These are phyloP conservation scores for Corvus moneduloides DNA, from an alignment of 2,113 vertebrate species.

Conservation along the genomic window DNA sequence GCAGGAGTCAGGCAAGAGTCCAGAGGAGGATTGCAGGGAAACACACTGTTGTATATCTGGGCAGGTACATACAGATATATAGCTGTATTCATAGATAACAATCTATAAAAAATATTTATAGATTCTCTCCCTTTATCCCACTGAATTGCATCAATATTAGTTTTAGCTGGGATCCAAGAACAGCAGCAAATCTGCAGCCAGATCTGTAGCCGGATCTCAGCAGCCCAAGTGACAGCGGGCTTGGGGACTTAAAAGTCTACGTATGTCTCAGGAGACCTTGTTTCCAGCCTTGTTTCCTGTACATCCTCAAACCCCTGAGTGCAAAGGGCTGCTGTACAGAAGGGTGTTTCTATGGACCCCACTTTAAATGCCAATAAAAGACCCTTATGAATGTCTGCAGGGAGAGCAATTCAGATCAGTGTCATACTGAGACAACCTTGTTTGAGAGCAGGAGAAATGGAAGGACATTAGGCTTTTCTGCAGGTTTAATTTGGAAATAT, in stretches of 20 bases:
- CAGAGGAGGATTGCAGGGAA: neutral
- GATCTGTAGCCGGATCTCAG: neutral
- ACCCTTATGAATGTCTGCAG: neutral
- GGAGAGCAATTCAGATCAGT: neutral
- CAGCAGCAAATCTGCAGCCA: neutral
- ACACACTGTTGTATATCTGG: neutral
- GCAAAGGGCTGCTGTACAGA: neutral
- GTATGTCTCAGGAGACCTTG: neutral
- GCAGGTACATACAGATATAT: neutral
- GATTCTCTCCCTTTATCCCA: neutral
- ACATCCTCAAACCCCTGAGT: neutral
- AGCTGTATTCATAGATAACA: neutral
- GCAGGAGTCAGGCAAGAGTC: neutral
- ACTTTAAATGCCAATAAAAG: neutral
- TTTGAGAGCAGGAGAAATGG: neutral
- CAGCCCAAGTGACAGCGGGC: neutral
- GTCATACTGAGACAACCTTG: neutral
- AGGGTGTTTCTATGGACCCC: neutral
- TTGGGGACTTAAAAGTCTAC: neutral
- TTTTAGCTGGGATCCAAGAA: neutral
- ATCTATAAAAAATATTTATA: neutral
- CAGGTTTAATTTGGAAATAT: neutral
- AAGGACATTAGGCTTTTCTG: neutral
- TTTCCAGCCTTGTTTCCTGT: neutral
- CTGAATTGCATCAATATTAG: rapidly evolving